Conservation (phyloP, 2,797 vertebrate genomes). For the Aeoliscus strigatus region DNA sequence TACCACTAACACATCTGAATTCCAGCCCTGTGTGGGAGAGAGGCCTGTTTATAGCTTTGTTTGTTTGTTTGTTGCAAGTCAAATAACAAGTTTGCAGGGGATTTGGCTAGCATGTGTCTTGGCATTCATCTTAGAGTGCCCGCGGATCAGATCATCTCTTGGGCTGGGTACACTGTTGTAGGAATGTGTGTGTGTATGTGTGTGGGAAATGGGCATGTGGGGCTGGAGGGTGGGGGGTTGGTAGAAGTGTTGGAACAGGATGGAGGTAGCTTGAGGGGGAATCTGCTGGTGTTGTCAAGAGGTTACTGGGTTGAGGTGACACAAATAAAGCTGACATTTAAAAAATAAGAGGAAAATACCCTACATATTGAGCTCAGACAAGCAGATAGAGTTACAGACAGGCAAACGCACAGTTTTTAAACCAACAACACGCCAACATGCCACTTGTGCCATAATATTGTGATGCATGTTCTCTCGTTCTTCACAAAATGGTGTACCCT, state of each 20-base stretch:
- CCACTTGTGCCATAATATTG: too few relatives aligned
- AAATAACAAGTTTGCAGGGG: slow-evolving; percentile 9
- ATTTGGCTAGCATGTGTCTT: slow-evolving; percentile 1
- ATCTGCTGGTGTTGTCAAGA: slow-evolving; percentile 29
- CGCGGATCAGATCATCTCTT: slow-evolving; percentile 1
- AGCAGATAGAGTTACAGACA: neutral
- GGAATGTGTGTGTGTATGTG: slow-evolving; percentile 8
- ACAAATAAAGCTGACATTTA: slow-evolving; percentile 17
- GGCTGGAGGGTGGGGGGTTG: slow-evolving; percentile 4
- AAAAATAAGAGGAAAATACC: neutral
- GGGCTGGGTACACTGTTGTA: slow-evolving; percentile 8
- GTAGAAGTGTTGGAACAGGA: slow-evolving; percentile 12
- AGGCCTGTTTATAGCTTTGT: slow-evolving; percentile 16
- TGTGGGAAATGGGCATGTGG: neutral
- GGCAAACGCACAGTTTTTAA: neutral
- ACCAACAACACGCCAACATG: too few relatives aligned
- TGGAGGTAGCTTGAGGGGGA: slow-evolving; percentile 11
- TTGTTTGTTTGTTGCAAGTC: slow-evolving; percentile 28
- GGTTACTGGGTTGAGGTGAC: slow-evolving; percentile 28
- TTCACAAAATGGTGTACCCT: too few relatives aligned
- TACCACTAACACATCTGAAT: slow-evolving; percentile 8
- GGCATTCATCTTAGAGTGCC: slow-evolving; percentile 1
- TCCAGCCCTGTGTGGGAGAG: neutral
- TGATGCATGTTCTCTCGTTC: too few relatives aligned
- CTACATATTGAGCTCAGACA: too few relatives aligned